phyloP scores from a whole-genome alignment of 1,140 invertebrate species.

The Formica selysi region DNA sequence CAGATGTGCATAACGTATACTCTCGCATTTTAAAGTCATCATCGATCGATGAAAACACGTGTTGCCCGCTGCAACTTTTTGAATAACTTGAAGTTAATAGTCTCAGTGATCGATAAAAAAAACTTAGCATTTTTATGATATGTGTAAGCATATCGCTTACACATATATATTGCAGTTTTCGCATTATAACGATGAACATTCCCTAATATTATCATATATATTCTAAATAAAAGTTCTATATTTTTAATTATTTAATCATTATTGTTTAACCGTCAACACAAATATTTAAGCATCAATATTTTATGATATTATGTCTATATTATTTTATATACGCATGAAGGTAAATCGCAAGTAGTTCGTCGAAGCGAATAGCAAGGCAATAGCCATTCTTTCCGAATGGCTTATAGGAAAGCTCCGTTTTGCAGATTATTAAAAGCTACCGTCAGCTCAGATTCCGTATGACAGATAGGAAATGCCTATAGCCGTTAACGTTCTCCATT shows the following conservation, averaged over 20 bases:
- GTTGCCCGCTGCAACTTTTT: constrained; percentile 11
- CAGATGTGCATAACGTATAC: not conserved
- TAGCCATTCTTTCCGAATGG: constrained; percentile 31
- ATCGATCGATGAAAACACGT: constrained; percentile 16
- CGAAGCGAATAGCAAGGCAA: not conserved
- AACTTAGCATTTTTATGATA: not conserved
- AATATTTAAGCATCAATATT: not conserved
- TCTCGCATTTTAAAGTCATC: not conserved
- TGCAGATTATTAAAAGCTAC: constrained; percentile 61
- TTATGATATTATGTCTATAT: constrained; percentile 8
- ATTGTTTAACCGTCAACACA: no score
- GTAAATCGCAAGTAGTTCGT: constrained; percentile 13
- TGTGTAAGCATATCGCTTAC: not conserved
- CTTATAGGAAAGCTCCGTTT: constrained; percentile 39
- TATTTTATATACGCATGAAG: not conserved
- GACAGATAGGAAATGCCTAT: constrained; percentile 60
- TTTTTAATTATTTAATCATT: constrained; percentile 4
- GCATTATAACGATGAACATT: not conserved
- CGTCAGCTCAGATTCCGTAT: constrained; percentile 55
- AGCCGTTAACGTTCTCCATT: constrained; percentile 54
- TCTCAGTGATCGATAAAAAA: not conserved
- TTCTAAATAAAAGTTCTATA: not conserved
- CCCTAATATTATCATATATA: not conserved
- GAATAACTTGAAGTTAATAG: constrained; percentile 6
- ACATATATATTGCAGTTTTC: not conserved